Conservation (phyloP, 2,797 vertebrate species). For the Labeo calbasu region DNA sequence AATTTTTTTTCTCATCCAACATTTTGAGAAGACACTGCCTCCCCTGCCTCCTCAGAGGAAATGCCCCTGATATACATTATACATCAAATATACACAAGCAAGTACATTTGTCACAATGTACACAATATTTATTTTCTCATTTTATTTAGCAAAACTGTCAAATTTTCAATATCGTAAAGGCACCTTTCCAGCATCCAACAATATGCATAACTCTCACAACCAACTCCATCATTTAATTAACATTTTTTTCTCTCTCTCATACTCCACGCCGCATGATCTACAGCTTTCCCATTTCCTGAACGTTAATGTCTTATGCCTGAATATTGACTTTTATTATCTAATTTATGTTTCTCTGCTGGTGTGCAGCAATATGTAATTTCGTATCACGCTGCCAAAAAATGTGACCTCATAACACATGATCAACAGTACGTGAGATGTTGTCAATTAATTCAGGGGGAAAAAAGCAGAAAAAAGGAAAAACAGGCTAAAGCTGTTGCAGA, state of each 20-base stretch:
- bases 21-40: too few species aligned
- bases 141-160: not conserved
- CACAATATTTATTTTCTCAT: not conserved
- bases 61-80: too few species aligned
- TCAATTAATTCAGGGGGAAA: conserved; percentile 1
- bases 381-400: not conserved
- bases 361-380: conserved; percentile 9
- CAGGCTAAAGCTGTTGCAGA: conserved; percentile 17
- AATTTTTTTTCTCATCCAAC: too few species aligned
- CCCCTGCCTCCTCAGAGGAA: too few species aligned
- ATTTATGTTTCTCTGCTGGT: conserved; percentile 11
- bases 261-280: conserved; percentile 1
- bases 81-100: too few species aligned
- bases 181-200: not conserved
- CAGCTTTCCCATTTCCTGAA: conserved; percentile 10
- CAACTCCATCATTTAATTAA: conserved; percentile 26
- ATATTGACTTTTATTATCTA: conserved; percentile 14
- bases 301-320: conserved; percentile 14
- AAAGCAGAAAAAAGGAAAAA: not conserved
- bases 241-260: not conserved
- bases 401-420: conserved; percentile 16
- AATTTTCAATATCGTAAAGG: not conserved
- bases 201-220: conserved; percentile 3
- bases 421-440: not conserved
- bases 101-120: too few species aligned